These are phyloP conservation scores for Anguilla japonica DNA, from an alignment of 2,113 vertebrate species.

Conservation along the genomic window DNA sequence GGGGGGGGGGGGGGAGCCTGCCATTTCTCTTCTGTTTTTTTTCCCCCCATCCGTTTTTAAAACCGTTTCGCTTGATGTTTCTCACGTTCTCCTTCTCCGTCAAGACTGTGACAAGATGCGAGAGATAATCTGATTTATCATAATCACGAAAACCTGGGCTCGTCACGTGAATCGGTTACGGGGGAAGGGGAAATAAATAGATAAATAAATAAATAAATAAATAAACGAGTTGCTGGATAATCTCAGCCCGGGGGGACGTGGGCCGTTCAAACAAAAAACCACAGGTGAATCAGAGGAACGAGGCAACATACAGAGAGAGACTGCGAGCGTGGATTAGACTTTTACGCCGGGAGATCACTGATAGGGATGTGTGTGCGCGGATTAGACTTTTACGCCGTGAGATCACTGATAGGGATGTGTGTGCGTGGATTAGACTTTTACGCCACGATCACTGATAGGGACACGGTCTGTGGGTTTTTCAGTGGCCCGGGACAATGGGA, in stretches of 20 bases:
- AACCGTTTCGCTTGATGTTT: slow-evolving; percentile 18
- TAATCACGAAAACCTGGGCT: slow-evolving; percentile 13
- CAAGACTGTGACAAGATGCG: slow-evolving; percentile 22
- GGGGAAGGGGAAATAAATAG: background rate
- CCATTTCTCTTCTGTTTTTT: background rate
- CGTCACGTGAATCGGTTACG: background rate
- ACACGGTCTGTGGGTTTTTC: background rate
- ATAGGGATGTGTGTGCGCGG: background rate
- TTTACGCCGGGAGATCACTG: background rate
- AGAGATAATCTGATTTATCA: slow-evolving; percentile 24
- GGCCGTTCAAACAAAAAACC: slow-evolving; percentile 34
- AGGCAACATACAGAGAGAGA: background rate
- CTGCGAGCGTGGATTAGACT: background rate
- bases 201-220: slow-evolving; percentile 39
- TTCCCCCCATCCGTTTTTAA: slow-evolving; percentile 15
- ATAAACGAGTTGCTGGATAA: slow-evolving; percentile 53
- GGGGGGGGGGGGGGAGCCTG: background rate
- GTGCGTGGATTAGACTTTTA: background rate
- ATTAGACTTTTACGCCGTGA: background rate
- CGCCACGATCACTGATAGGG: background rate
- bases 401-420: background rate
- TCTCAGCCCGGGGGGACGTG: background rate
- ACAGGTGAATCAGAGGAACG: background rate
- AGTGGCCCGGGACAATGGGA: background rate
- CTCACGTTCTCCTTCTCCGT: slow-evolving; percentile 2